Evolutionary conservation across 2,113 vertebrate genomes (phyloP).

Genomic region (Halichoerus grypus): DNA sequence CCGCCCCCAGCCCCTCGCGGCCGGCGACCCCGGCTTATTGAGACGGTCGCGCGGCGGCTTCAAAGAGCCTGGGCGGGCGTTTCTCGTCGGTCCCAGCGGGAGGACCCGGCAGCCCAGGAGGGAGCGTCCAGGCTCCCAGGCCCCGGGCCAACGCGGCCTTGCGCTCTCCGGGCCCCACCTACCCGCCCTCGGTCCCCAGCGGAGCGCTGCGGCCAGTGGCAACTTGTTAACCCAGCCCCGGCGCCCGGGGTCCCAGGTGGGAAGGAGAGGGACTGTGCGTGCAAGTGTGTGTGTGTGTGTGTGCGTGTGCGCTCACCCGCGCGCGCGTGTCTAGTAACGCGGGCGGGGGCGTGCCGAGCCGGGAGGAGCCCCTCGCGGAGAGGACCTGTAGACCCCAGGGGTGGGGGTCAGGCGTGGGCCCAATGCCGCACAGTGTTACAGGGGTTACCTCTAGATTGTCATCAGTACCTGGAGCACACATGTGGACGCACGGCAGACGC

Average conservation of each 20-base stretch:
- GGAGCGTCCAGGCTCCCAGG: not conserved
- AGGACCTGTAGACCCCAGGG: not conserved
- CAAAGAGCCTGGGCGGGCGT: not conserved
- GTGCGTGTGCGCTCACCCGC: no score
- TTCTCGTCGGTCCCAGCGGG: not conserved
- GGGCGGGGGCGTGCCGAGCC: not conserved
- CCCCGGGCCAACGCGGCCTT: not conserved
- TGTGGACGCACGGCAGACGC: not conserved
- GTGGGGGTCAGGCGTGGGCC: not conserved
- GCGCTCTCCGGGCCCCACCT: not conserved
- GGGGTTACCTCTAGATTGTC: not conserved
- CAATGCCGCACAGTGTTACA: not conserved
- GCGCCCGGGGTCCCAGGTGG: not conserved
- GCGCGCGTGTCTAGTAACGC: not conserved
- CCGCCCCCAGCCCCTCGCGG: not conserved
- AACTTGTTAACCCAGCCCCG: not conserved
- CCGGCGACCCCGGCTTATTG: not conserved
- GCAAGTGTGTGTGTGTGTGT: no score
- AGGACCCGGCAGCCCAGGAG: not conserved
- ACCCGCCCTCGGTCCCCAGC: not conserved
- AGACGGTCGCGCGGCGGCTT: not conserved
- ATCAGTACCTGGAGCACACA: not conserved
- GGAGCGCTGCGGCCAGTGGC: not conserved
- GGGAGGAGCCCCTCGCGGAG: accelerated
- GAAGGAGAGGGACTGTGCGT: not conserved